Base-by-base conservation (phyloP, 2,797 vertebrate genomes). In the Microctenopoma lineatum region DNA sequence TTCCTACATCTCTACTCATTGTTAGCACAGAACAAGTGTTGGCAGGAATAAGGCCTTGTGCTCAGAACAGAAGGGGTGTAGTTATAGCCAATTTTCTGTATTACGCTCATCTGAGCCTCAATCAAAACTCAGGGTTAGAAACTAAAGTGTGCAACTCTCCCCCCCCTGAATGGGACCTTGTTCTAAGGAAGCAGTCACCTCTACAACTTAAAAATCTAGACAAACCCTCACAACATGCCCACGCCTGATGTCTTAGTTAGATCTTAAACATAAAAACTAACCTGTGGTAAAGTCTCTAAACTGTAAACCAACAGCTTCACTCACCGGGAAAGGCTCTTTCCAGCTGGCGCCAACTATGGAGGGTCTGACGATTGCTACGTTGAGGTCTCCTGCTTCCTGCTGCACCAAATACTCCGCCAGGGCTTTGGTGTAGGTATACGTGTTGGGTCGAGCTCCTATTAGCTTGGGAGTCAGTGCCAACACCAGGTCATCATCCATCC, bases 291-390 rank as follows among this genome's bases (percentile, higher is more conserved):
- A 34, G 32, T 42, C 6, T 15, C 2, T 7, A n/a, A 44, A 41
- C 13, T 14, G 2, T 0, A 41, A 41, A 45, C 11, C 11, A 7
- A 13, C 3, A 18, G n/a, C 1, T 10, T 8, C n/a, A 94, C 96
- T 97, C 92, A 99, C 98, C 10, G 98, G 98, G 84, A 99, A 98
- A 5, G 98, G 98, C 66, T 99, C 98, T 66, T 98, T 98, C 97
- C 98, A 99, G 90, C 98, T 99, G 86, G 98, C 98, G 84, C 98
- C 98, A 12, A 99, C 96, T 63, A 99, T 99, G 7, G 98, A 99
- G 0, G 98, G 98, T 69, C 98, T 96, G 66, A 99, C 76, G 75
- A 99, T 99, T 18, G 94, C 98, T 46, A 96, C 92, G 58, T 99
- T 99, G 60, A 99, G 87, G 77, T 96, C 95, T 52, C 95, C 94